Conservation (phyloP, 2,113 vertebrate species). For the Xiphophorus maculatus region DNA sequence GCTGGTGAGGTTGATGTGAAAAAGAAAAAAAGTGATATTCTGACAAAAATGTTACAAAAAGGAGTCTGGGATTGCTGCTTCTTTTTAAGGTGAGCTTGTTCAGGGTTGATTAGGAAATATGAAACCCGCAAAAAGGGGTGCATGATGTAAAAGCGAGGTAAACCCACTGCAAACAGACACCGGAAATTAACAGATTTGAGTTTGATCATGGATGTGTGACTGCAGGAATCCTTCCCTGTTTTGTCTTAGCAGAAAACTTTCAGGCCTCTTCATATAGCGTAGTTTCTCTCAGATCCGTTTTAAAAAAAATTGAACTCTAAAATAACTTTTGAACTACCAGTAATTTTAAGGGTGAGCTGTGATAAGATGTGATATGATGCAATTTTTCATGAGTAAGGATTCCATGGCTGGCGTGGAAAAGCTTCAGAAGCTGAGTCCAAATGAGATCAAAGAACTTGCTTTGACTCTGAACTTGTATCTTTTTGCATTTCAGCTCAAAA, state of each 20-base stretch:
- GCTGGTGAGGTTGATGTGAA: conserved; percentile 3
- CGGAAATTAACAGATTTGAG: conserved; percentile 7
- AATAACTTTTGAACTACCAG: background rate
- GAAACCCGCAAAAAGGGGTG: conserved; percentile 1
- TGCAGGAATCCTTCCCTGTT: conserved; percentile 1
- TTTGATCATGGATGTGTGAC: background rate
- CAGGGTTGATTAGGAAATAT: conserved; percentile 19
- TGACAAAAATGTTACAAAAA: conserved; percentile 1
- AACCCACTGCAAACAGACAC: background rate
- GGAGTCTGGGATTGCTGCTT: background rate
- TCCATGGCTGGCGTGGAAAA: conserved; percentile 28
- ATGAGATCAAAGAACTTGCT: conserved; percentile 2
- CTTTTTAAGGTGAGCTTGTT: conserved; percentile 10
- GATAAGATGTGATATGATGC: conserved; percentile 19
- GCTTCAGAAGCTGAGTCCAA: conserved; percentile 12
- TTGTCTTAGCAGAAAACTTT: background rate
- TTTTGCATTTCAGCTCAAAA: conserved; percentile 12
- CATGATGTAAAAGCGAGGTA: conserved; percentile 3
- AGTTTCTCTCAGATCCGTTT: conserved; percentile 4
- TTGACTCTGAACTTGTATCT: background rate
- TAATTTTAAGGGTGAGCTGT: background rate
- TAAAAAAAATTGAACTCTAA: background rate
- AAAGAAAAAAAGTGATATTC: background rate
- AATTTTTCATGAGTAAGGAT: conserved; percentile 14
- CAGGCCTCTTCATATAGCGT: background rate